Base-by-base conservation (phyloP, 2,888 invertebrate genomes). In the Idaea straminata region DNA sequence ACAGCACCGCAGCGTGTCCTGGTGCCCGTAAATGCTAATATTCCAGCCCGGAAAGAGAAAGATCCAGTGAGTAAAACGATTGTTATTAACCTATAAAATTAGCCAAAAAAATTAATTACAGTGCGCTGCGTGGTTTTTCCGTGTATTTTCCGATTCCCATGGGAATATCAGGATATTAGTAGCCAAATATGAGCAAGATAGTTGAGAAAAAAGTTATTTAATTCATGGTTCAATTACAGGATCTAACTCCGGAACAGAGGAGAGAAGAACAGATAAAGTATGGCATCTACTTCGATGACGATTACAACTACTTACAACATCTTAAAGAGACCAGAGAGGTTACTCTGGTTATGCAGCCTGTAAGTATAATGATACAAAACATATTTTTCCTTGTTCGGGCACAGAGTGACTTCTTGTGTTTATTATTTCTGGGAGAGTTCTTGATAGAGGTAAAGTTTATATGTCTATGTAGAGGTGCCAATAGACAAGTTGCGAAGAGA, bases 251-350 rank as follows among this genome's bases (percentile, higher is more conserved):
- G 62, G 91, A 92, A 4, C 95, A 95, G 74, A 92, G 94, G 0
- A 93, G 89, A 72, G 95, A 96, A 71, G 96, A 97, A 75, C 96
- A 96, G 78, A 91, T 94, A 15, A 98, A 98, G 83, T 98, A 95
- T 93, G 99, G 99, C 0, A 95, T 99, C 69, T 97, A 96, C 83
- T 99, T 95, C 85, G 98, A 99, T 78, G 99, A 99, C 88, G 98
- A 98, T 76, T 99, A 98, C 85, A 96, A 99, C 84, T 99, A 99
- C 82, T 87, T 99, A 72, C 97, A 99, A 85, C 98, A 99, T 94
- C 93, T 99, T 66, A 95, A 95, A 76, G 95, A 96, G 70, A 92
- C 93, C 0, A 88, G 88, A 74, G 93, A 93, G 72, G 88, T 94
- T 69, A 89, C 92, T 1, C 83, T 94, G 69, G 93, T 94, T 66